Percentiles rank a stretch among this genome's conserved stretches.
phyloP scores from a whole-genome alignment of 2,113 vertebrate genomes.

The Tretioscincus oriximinensis region DNA sequence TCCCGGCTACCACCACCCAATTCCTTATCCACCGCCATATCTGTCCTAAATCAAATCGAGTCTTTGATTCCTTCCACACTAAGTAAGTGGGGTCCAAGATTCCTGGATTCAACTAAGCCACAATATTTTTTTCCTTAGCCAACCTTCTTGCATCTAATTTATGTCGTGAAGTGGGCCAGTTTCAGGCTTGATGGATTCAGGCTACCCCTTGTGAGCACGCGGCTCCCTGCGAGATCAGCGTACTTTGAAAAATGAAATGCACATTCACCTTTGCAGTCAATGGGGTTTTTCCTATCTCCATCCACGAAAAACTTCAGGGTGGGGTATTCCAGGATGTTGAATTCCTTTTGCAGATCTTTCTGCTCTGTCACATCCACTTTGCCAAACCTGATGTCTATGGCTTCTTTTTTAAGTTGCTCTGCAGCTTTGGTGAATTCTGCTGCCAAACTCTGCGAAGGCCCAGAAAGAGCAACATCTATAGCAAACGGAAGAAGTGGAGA shows the following conservation, averaged over 20 bases:
- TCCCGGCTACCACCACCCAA: too few relatives aligned
- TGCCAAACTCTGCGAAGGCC: constrained; percentile 68
- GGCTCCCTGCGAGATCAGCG: not conserved
- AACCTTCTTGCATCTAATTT: not conserved
- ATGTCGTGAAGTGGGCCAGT: not conserved
- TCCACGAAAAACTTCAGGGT: constrained; percentile 82
- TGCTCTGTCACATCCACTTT: constrained; percentile 80
- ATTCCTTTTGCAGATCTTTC: constrained; percentile 77
- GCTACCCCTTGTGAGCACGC: constrained; percentile 58
- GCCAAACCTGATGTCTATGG: constrained; percentile 76
- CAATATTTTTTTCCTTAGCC: constrained; percentile 14
- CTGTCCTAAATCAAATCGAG: too few relatives aligned
- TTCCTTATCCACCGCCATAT: too few relatives aligned
- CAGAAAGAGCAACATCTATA: constrained; percentile 79
- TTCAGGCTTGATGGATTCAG: constrained; percentile 5
- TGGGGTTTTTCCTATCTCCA: constrained; percentile 80
- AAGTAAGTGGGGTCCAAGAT: too few relatives aligned
- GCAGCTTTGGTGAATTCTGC: constrained; percentile 81
- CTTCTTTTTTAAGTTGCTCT: constrained; percentile 77
- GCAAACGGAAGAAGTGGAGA: constrained; percentile 1
- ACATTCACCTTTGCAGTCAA: constrained; percentile 81
- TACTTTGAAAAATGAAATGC: not conserved
- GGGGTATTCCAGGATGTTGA: constrained; percentile 72
- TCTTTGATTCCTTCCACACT: too few relatives aligned
- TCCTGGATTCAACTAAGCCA: too few relatives aligned